Percentiles rank a stretch among this genome's conserved stretches.
Conservation (phyloP, 2,797 vertebrate genomes). For the Hemitrygon akajei region DNA sequence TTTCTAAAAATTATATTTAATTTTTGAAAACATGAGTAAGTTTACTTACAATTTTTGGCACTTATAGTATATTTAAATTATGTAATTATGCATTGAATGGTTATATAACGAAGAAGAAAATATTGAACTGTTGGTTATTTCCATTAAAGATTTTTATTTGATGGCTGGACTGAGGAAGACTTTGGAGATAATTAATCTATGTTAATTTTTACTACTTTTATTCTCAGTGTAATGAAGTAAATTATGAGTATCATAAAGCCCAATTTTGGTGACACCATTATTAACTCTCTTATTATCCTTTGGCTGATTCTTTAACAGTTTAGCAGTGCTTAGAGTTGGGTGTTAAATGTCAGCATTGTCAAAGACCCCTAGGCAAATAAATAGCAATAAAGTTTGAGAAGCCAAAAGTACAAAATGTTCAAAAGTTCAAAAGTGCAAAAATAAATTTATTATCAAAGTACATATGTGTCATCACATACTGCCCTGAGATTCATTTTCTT, state of each 20-base stretch:
- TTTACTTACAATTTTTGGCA: not conserved
- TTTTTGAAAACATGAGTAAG: not conserved
- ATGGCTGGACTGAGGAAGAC: not conserved
- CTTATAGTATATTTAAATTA: not conserved
- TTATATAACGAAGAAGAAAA: not conserved
- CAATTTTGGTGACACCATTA: not conserved
- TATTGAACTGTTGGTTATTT: not conserved
- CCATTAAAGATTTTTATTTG: not conserved
- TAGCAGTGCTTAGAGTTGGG: too few species aligned
- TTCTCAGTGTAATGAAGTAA: not conserved
- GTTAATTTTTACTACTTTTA: not conserved
- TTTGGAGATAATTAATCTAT: not conserved
- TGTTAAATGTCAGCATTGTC: too few species aligned
- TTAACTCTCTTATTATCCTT: not conserved
- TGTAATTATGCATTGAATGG: not conserved
- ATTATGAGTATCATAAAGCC: not conserved
- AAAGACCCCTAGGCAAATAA: too few species aligned
- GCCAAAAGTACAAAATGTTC: too few species aligned
- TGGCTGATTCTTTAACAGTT: too few species aligned
- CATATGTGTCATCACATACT: too few species aligned
- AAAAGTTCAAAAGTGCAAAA: too few species aligned
- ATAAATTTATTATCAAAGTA: too few species aligned
- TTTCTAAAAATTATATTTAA: not conserved
- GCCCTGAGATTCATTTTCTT: too few species aligned
- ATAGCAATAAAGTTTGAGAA: too few species aligned